Percentiles rank a stretch among this genome's conserved stretches.
These are phyloP conservation scores for Drosophila eugracilis DNA, from an alignment of 1,140 invertebrate species.

Conservation along the genomic window DNA sequence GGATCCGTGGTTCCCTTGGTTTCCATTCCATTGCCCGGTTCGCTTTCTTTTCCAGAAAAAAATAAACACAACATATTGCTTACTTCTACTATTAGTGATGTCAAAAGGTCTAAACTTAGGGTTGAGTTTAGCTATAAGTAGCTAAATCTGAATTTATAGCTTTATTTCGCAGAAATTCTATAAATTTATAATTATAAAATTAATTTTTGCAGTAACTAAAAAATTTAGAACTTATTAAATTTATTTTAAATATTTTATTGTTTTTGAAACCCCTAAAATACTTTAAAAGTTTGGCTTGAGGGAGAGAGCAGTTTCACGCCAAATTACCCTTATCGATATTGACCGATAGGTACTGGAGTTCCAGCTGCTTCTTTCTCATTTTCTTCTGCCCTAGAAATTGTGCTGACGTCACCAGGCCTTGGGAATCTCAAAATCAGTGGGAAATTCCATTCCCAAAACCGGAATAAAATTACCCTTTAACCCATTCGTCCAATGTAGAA, in stretches of 20 bases:
- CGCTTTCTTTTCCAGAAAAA: neutral
- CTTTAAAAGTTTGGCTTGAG: neutral
- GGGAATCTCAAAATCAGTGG: conserved; percentile 25
- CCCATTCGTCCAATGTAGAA: neutral
- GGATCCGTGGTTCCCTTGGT: conserved; percentile 26
- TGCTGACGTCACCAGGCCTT: conserved; percentile 31
- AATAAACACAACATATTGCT: conserved; percentile 2
- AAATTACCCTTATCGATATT: conserved; percentile 13
- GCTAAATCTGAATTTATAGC: neutral
- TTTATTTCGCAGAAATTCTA: too few species aligned
- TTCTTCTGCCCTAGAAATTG: neutral
- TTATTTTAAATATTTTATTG: too few species aligned
- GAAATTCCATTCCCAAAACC: conserved; percentile 14
- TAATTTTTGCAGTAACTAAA: too few species aligned
- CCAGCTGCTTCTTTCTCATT: conserved; percentile 1
- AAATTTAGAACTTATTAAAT: too few species aligned
- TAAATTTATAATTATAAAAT: too few species aligned
- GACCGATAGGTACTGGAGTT: neutral
- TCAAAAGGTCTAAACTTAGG: neutral
- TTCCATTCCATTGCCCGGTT: neutral
- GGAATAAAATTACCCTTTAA: conserved; percentile 9
- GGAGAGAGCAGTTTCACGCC: neutral
- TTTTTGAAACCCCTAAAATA: too few species aligned
- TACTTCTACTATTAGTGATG: neutral
- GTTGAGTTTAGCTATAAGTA: neutral